Evolutionary conservation across 2,797 vertebrate species (phyloP), one percentile per base, ranked within the genome.

Genomic region (Catamblyrhynchus diadema): DNA sequence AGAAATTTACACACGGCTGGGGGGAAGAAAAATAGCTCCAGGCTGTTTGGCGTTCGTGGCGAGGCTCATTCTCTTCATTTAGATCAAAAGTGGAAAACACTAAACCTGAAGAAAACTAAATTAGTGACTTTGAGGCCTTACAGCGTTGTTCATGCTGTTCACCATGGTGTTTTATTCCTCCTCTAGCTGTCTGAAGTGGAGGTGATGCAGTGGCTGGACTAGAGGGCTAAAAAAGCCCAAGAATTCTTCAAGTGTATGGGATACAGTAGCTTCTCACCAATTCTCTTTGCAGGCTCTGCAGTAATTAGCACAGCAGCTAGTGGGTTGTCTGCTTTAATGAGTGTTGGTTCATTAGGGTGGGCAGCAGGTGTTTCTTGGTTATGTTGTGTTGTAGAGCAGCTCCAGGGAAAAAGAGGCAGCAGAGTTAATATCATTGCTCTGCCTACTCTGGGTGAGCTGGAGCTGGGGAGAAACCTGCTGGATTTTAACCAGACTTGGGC

Each of bases 351-450:
- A 25, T 82, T 42, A 88, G 66, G 74, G n/a, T 88, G 70, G 88
- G 33, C 77, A 86, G 80, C 73, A 86, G 86, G 94, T 93, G 93
- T 66, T 93, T 56, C 32, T 92, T 48, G 84, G 16, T 14, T 44
- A 2, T 24, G 9, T 54, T 78, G 45, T 44, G 2, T 28, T 82
- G 23, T 51, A 2, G 20, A 32, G 74, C 14, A 87, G 2, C 60
- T 96, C 64, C 47, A 70, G 65, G 75, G 65, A 27, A 54, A 80
- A 47, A 60, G 56, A 47, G 51, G 56, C 73, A 17, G 39, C 8
- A 11, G 35, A 69, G 77, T 67, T 88, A 37, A 69, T 74, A 6
- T n/a, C 24, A 5, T 13, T 64, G 30, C 4, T 60, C 47, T 91
- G 74, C 47, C 56, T 56, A 0, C 23, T 10, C 51, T 28, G 33